phyloP scores from a whole-genome alignment of 1,140 invertebrate genomes.

The Polyergus mexicanus region DNA sequence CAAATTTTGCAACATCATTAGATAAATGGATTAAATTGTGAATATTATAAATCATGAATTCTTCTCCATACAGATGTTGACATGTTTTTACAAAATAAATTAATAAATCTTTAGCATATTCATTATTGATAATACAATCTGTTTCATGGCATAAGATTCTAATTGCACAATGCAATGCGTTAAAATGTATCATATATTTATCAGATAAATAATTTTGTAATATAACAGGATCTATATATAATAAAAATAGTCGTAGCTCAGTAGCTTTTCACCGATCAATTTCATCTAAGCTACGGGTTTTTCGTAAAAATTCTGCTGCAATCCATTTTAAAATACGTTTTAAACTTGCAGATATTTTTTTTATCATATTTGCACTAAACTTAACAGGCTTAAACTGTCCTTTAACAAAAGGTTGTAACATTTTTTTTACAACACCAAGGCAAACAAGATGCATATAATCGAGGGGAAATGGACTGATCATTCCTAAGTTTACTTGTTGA shows the following conservation, averaged over 20 bases:
- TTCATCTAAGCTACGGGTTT: slow-evolving; percentile 7
- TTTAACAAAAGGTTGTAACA: not conserved
- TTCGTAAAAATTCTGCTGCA: slow-evolving; percentile 19
- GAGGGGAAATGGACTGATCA: not conserved
- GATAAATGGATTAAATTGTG: slow-evolving; percentile 10
- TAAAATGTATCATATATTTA: too few relatives aligned
- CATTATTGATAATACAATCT: too few relatives aligned
- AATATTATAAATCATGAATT: slow-evolving; percentile 1
- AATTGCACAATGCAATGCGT: too few relatives aligned
- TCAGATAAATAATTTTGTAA: slow-evolving; percentile 14
- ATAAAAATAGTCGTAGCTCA: slow-evolving; percentile 14
- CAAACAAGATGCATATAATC: too few relatives aligned
- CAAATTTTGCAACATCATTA: slow-evolving; percentile 21
- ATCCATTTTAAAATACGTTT: slow-evolving; percentile 10
- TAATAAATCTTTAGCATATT: too few relatives aligned
- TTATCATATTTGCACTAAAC: slow-evolving; percentile 18
- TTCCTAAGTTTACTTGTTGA: slow-evolving; percentile 1
- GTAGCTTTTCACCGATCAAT: slow-evolving; percentile 21
- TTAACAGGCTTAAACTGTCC: slow-evolving; percentile 7
- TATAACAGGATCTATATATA: not conserved
- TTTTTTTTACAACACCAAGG: not conserved
- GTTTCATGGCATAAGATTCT: too few relatives aligned
- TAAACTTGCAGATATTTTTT: slow-evolving; percentile 1
- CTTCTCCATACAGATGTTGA: too few relatives aligned
- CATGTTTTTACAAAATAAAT: too few relatives aligned